Percentiles rank a stretch among this genome's conserved stretches.
These are phyloP conservation scores for Pipistrellus pygmaeus DNA, from an alignment of 2,797 vertebrate genomes.

Conservation along the genomic window DNA sequence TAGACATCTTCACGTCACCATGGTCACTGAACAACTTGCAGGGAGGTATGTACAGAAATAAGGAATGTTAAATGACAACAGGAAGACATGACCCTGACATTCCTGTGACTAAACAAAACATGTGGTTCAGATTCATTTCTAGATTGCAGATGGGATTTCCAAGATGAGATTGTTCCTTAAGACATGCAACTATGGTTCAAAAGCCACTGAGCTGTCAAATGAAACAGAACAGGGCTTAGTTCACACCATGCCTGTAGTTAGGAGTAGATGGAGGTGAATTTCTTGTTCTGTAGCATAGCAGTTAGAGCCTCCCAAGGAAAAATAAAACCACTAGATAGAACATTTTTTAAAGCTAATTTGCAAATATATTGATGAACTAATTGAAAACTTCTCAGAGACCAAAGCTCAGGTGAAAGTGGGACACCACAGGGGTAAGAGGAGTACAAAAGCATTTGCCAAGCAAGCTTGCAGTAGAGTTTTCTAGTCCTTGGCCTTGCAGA, in stretches of 20 bases:
- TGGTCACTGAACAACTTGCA: background rate
- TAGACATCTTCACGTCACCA: background rate
- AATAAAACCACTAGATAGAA: background rate
- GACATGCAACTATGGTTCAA: background rate
- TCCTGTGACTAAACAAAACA: background rate
- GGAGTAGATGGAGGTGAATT: background rate
- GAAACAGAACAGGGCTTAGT: background rate
- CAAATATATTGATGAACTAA: background rate
- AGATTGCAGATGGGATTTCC: background rate
- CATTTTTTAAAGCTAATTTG: background rate
- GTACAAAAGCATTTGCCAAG: background rate
- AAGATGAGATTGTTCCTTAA: background rate
- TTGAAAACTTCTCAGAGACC: background rate
- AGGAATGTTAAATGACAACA: background rate
- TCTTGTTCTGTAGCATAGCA: background rate
- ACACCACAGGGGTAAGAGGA: background rate
- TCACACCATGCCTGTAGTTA: background rate
- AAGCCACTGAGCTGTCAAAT: background rate
- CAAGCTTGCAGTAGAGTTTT: background rate
- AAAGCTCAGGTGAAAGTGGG: background rate
- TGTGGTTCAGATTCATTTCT: background rate
- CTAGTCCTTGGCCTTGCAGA: background rate
- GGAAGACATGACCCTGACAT: background rate
- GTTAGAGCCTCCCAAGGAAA: background rate
- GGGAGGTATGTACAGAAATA: background rate